Conservation (phyloP, 1,140 invertebrate species). For the Aradophagus sp. region DNA sequence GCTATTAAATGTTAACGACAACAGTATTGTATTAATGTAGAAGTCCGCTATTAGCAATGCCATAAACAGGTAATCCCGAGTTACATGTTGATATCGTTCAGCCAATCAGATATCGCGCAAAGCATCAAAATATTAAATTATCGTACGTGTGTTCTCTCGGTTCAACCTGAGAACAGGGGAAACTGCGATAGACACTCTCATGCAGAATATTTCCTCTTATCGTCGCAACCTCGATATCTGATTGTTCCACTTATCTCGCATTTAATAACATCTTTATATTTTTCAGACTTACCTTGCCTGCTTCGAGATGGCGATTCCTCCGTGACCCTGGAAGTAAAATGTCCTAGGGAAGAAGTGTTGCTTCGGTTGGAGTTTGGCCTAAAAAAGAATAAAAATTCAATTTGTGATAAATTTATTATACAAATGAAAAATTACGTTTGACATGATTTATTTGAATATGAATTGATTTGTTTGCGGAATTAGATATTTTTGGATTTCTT, state of each 20-base stretch:
- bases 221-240: constrained; percentile 30
- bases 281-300: too few species aligned
- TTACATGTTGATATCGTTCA: constrained; percentile 63
- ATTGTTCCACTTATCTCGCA: constrained; percentile 30
- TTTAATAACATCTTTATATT: constrained; percentile 21
- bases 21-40: constrained; percentile 26
- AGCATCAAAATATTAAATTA: constrained; percentile 70
- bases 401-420: too few species aligned
- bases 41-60: constrained; percentile 62
- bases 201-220: constrained; percentile 50
- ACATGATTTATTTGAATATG: too few species aligned
- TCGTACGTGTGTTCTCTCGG: constrained; percentile 55
- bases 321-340: too few species aligned
- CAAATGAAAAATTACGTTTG: too few species aligned
- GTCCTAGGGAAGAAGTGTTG: too few species aligned
- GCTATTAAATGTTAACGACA: constrained; percentile 20
- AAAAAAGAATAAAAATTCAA: too few species aligned
- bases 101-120: constrained; percentile 67
- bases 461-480: too few species aligned
- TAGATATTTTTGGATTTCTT: too few species aligned
- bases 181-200: constrained; percentile 42
- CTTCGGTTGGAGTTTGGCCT: too few species aligned
- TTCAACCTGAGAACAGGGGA: constrained; percentile 47
- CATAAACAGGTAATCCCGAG: constrained; percentile 71
- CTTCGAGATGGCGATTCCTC: too few species aligned